Conservation (phyloP, 1,140 invertebrate species). For the Cherax quadricarinatus region DNA sequence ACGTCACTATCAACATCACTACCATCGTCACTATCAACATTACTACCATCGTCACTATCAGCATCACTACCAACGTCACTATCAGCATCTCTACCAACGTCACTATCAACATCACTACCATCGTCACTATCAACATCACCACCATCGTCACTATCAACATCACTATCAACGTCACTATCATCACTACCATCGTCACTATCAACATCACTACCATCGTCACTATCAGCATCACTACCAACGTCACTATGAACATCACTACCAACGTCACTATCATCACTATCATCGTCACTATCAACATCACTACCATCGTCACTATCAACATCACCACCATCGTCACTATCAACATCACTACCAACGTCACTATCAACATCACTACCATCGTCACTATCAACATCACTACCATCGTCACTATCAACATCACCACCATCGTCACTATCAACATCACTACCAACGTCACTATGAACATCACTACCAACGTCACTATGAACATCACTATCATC, state of each 20-base stretch:
- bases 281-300: neutral
- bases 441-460: neutral
- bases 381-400: neutral
- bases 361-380: no score
- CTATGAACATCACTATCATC: neutral
- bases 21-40: neutral
- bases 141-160: no score
- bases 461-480: neutral
- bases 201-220: neutral
- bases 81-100: neutral
- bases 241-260: neutral
- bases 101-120: neutral
- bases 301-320: no score
- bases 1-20: neutral
- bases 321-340: no score
- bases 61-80: neutral
- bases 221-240: neutral
- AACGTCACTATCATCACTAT: neutral
- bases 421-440: neutral
- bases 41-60: neutral
- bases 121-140: no score
- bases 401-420: neutral
- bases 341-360: no score
- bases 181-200: no score
- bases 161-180: no score